Conservation (phyloP, 1,140 invertebrate species). For the Archegozetes longisetosus region DNA sequence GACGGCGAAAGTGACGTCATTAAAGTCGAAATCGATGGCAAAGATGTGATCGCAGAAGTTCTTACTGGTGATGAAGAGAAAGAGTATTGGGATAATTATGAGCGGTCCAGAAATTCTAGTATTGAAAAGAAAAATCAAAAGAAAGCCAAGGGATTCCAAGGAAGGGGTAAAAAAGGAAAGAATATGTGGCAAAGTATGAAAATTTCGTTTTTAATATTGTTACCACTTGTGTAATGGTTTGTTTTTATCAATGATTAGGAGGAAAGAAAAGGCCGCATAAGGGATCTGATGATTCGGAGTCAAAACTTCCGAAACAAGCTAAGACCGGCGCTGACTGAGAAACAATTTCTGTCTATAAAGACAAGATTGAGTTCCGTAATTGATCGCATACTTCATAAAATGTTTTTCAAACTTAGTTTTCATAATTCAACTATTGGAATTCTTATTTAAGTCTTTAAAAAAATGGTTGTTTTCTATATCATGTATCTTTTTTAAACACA, state of each 20-base stretch:
- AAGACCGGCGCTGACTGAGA: neutral
- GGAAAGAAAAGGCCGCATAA: neutral
- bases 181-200: constrained; percentile 12
- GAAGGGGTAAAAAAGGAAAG: neutral
- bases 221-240: neutral
- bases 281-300: neutral
- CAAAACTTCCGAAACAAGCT: neutral
- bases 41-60: neutral
- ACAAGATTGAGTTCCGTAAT: no score
- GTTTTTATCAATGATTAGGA: neutral
- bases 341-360: no score
- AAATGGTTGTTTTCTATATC: no score
- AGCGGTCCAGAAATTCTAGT: neutral
- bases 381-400: no score
- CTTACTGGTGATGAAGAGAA: constrained; percentile 4
- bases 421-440: no score
- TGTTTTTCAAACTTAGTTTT: no score
- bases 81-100: constrained; percentile 8
- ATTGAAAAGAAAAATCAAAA: constrained; percentile 1
- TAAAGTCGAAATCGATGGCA: constrained; percentile 9
- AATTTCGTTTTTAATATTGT: neutral
- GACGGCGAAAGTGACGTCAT: neutral
- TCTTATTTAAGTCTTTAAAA: no score
- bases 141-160: no score
- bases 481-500: no score